Base-by-base conservation (phyloP, 2,113 vertebrate genomes). In the Pollachius pollachius region DNA sequence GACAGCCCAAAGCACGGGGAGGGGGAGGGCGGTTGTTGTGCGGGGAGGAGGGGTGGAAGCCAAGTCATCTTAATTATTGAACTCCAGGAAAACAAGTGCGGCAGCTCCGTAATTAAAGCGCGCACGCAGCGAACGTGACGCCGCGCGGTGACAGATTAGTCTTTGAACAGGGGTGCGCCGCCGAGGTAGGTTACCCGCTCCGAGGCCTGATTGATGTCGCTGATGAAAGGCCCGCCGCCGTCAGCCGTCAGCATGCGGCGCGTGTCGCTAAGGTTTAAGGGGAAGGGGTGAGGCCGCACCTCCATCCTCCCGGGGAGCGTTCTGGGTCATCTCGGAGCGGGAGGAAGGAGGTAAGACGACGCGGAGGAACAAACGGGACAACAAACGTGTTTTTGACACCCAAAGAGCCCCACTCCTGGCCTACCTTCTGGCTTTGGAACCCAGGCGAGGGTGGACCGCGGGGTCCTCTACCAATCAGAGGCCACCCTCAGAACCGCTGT, bases 11-110 rank as follows among this genome's bases (percentile, higher is more conserved):
- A 84, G 85, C 84, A 48, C 12, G 41, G 8, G 5, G 4, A 9
- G 41, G 12, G 4, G 41, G 41, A 2, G 12, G 4, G 41, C 11
- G 41, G 41, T 48, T 48, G 41, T 48, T 48, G 41, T 84, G 80
- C 70, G 70, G 85, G 87, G 77, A 88, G 91, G 89, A 9, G 41
- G 86, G 17, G 85, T 13, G 87, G 85, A 82, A 92, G 89, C 86
- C 82, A 90, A 90, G 87, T 89, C 81, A 77, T 89, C 83, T 86
- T 86, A 91, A 88, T 91, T 91, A 90, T 79, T 78, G 77, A 84
- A 85, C 79, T 87, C 68, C 83, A 79, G 81, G 77, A 71, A 85
- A 81, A 85, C 73, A 16, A 85, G 85, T 85, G 61, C 84, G 73
- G 52, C 61, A 70, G 86, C 88, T 80, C 83, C 56, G 80, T 82